Evolutionary conservation across 92 coral and sea anemone genomes (phyloP), one percentile per base, ranked within the genome.

Genomic region (Bergia puertoricense): DNA sequence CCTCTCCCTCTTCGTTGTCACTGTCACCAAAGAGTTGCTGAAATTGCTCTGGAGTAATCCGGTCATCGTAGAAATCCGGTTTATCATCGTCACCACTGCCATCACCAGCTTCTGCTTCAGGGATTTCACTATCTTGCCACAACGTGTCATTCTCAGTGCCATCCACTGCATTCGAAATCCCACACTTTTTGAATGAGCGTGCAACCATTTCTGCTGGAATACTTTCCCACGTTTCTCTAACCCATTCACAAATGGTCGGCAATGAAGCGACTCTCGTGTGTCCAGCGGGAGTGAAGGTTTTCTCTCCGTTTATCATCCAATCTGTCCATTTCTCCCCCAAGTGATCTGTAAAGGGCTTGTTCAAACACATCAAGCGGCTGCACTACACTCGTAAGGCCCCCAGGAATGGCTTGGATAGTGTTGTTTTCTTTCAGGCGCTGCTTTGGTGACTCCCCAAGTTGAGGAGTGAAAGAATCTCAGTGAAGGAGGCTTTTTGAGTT

Each of bases 261-360:
- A 43, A 43, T 43, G 46, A 43, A 43, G 46, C 5, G 46, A 30
- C 46, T 45, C 77, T 73, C 74, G 45, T 30, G 46, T 79, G 42
- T 79, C 71, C 85, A 42, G 80, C 85, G 48, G 86, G 66, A 0
- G 74, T 88, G 86, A 71, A 88, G 38, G 46, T 48, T 67, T 88
- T 81, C 86, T 71, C 75, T 18, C 87, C 86, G 30, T 88, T 85
- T 30, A 88, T 80, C 90, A 50, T 81, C 87, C 86, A 88, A 42
- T 81, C 23, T 45, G 18, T 51, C 91, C 90, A 88, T 46, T 54
- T 50, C 46, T 88, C 81, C 2, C 86, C 22, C 75, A 73, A 56
- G 16, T 75, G 66, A 73, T 81, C 91, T 44, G 72, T 81, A 9
- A 88, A 88, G 1, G 81, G 82, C 87, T 50, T 88, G 91, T 88